Conservation (phyloP, 2,113 vertebrate genomes). For the Cyprinus carpio region DNA sequence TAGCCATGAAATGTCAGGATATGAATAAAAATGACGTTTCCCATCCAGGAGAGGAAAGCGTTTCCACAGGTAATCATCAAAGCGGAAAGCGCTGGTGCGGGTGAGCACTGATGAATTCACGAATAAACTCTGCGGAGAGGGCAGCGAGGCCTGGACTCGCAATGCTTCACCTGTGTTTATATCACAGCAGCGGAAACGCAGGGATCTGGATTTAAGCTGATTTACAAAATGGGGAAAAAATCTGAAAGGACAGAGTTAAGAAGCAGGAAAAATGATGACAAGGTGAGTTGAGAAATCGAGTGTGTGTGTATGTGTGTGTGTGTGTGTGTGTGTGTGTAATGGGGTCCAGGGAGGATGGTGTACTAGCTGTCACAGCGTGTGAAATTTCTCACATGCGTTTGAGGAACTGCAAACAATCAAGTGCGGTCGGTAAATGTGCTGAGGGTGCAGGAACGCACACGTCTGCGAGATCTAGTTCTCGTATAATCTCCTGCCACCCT, state of each 20-base stretch:
- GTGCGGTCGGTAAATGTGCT: neutral
- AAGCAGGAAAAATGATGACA: slow-evolving; percentile 17
- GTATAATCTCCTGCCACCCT: neutral
- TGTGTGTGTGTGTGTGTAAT: slow-evolving; percentile 34
- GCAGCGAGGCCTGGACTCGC: neutral
- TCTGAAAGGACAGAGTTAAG: slow-evolving; percentile 31
- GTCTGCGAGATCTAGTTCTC: neutral
- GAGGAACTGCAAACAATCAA: slow-evolving; percentile 23
- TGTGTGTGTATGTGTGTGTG: slow-evolving; percentile 35
- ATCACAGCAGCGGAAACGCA: neutral
- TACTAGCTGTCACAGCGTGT: neutral
- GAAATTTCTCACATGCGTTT: neutral
- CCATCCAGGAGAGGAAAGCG: neutral
- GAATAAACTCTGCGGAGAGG: neutral
- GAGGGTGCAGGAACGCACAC: neutral
- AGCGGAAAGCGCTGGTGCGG: neutral
- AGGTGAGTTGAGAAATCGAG: neutral
- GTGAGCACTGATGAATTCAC: neutral
- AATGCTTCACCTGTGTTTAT: neutral
- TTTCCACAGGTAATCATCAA: slow-evolving; percentile 7
- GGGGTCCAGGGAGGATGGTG: neutral
- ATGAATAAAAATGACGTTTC: slow-evolving; percentile 27
- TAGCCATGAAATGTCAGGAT: slow-evolving; percentile 28
- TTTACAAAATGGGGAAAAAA: neutral
- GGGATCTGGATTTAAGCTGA: neutral